These are phyloP conservation scores for Pharmacophagus antenor DNA, from an alignment of 2,888 invertebrate genomes.

Conservation along the genomic window DNA sequence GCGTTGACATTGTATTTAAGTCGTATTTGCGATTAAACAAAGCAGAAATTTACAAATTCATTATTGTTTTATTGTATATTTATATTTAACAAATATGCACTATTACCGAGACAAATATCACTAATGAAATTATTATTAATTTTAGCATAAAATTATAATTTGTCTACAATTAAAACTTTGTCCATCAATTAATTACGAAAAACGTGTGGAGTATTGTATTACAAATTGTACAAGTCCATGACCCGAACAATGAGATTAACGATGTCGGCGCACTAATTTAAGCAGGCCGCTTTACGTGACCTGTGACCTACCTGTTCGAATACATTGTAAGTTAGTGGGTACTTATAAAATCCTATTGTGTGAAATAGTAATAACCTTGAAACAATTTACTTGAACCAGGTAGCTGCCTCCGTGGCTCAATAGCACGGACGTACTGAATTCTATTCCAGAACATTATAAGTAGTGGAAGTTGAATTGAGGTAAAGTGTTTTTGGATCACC, in stretches of 20 bases:
- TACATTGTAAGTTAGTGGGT: conserved; percentile 15
- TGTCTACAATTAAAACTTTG: background rate
- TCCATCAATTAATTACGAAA: background rate
- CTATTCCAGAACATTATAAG: too few species aligned
- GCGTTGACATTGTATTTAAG: too few species aligned
- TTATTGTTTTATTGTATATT: too few species aligned
- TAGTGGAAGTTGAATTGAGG: too few species aligned
- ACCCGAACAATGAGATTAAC: conserved; percentile 18
- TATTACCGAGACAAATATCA: background rate
- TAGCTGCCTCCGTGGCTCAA: too few species aligned
- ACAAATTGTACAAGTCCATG: conserved; percentile 8
- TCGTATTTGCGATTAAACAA: too few species aligned
- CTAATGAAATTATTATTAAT: too few species aligned
- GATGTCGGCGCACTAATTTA: conserved; percentile 6
- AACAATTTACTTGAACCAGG: conserved; percentile 17
- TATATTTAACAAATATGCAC: too few species aligned
- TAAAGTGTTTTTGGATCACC: too few species aligned
- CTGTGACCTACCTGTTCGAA: conserved; percentile 9
- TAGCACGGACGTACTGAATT: too few species aligned
- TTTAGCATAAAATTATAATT: too few species aligned
- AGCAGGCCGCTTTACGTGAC: conserved; percentile 9
- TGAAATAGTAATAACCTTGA: conserved; percentile 11
- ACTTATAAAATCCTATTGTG: background rate
- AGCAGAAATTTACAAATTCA: too few species aligned
- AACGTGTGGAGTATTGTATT: background rate